Conservation (phyloP, 2,888 invertebrate species). For the Leucophenga montana region DNA sequence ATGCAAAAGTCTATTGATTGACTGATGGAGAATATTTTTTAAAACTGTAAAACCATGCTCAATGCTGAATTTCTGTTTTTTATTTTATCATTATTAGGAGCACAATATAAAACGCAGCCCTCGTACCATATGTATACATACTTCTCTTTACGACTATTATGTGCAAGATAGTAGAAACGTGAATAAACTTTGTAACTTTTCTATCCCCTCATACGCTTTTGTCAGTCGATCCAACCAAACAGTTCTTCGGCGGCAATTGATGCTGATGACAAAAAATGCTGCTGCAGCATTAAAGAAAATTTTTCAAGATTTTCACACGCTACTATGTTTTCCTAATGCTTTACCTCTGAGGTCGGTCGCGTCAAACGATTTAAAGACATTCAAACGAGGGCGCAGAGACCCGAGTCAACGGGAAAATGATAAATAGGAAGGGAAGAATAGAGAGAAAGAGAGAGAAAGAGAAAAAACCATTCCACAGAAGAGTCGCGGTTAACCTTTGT, state of each 20-base stretch:
- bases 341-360: constrained; percentile 8
- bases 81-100: too few species aligned
- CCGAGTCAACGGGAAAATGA: not conserved
- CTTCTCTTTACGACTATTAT: not conserved
- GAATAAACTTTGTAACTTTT: too few species aligned
- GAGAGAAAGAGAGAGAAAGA: not conserved
- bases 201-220: too few species aligned
- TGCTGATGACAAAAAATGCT: not conserved
- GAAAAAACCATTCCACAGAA: constrained; percentile 38
- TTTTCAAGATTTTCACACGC: constrained; percentile 17
- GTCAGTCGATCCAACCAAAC: too few species aligned
- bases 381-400: not conserved
- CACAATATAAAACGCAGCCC: too few species aligned
- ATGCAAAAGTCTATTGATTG: too few species aligned
- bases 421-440: not conserved
- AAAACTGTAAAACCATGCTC: too few species aligned
- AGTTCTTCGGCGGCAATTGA: not conserved
- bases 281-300: not conserved
- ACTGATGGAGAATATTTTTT: too few species aligned
- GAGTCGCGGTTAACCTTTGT: constrained; percentile 32
- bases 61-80: too few species aligned
- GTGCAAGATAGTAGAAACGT: not conserved
- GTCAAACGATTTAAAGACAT: not conserved
- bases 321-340: constrained; percentile 10
- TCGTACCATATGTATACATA: not conserved